These are phyloP conservation scores for Procambarus clarkii DNA, from an alignment of 1,140 invertebrate genomes.

Conservation along the genomic window DNA sequence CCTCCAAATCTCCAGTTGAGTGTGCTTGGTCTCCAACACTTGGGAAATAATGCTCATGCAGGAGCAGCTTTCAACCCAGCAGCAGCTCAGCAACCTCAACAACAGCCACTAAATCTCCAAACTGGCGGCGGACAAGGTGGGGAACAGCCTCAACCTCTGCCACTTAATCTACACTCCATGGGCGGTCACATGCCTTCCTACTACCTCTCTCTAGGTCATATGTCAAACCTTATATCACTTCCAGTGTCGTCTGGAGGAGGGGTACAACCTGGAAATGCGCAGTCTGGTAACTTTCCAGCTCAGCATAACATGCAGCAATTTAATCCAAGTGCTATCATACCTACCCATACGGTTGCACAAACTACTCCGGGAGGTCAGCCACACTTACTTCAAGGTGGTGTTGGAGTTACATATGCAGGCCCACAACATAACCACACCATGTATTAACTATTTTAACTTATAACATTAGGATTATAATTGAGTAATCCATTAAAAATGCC, in stretches of 20 bases:
- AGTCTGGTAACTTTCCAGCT: slow-evolving; percentile 35
- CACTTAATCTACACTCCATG: slow-evolving; percentile 53
- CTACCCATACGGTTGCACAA: slow-evolving; percentile 28
- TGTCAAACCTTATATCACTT: slow-evolving; percentile 61
- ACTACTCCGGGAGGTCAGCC: slow-evolving; percentile 27
- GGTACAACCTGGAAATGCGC: slow-evolving; percentile 29
- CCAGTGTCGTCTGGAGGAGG: slow-evolving; percentile 54
- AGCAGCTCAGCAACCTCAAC: slow-evolving; percentile 34
- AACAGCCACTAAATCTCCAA: slow-evolving; percentile 44
- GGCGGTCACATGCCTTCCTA: slow-evolving; percentile 58
- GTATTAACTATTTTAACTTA: slow-evolving; percentile 28
- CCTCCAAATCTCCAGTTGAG: slow-evolving; percentile 54
- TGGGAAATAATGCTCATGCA: slow-evolving; percentile 48
- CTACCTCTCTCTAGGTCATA: slow-evolving; percentile 59
- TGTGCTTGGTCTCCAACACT: slow-evolving; percentile 54
- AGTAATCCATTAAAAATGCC: background rate
- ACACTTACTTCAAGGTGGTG: slow-evolving; percentile 54
- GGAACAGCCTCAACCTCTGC: slow-evolving; percentile 33
- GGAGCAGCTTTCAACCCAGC: slow-evolving; percentile 46
- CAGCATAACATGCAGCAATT: slow-evolving; percentile 65
- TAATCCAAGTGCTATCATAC: slow-evolving; percentile 42
- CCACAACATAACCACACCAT: slow-evolving; percentile 53
- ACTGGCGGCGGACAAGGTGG: slow-evolving; percentile 30
- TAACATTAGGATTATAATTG: background rate
- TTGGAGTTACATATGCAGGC: slow-evolving; percentile 54